Base-by-base conservation (phyloP, 2,797 vertebrate species). In the Anisognathus igniventris region DNA sequence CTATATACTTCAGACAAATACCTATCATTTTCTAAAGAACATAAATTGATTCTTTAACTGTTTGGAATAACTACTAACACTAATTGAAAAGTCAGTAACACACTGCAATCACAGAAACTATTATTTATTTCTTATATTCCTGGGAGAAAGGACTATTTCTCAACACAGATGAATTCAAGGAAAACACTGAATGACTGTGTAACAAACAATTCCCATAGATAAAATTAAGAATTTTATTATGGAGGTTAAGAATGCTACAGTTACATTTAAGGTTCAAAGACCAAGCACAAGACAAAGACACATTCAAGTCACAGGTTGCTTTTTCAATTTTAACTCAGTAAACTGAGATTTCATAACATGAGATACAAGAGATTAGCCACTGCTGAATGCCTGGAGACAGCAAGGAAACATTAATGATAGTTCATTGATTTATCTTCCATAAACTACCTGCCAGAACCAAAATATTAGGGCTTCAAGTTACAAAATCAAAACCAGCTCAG, bases 1-100 rank as follows among this genome's bases (percentile, higher is more conserved):
- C 80, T 86, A 51, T 16, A 82, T 31, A 82, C 61, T 79, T 95
- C 81, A 91, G 60, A 77, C 76, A 95, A 96, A 93, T 62, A 90
- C 20, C 74, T 89, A 54, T 45, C 7, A 90, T 88, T 90, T 92
- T 42, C 47, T 74, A 78, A 93, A 95, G 83, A 95, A 92, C 44
- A 87, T 35, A 77, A 94, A 91, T 61, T 61, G 62, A 86, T 89
- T 82, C 42, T 86, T 84, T 71, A 92, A 87, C 62, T 33, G 65
- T 65, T 92, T 91, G 47, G 50, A 91, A 67, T 54, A 95, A 64
- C 86, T 87, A 67, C 28, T 64, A 92, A 88, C 39, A 81, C 70
- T 85, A 92, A 92, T 7, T 82, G 66, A 82, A 95, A 93, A 87
- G 39, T 5, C 37, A 74, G 53, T 67, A 90, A 76, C 6, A 58